Evolutionary conservation across 2,888 invertebrate species (phyloP).

Genomic region (Microctonus brassicae): DNA sequence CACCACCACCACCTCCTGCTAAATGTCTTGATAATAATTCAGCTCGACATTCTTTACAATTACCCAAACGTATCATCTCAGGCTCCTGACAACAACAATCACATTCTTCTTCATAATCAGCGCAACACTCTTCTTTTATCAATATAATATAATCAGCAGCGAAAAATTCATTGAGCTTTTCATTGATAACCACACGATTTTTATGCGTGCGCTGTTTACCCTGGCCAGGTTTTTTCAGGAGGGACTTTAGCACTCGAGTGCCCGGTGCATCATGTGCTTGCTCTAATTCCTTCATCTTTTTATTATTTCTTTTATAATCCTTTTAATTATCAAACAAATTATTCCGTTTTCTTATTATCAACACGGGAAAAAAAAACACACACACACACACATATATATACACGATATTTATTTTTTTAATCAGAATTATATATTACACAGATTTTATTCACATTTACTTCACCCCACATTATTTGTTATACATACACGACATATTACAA

Average conservation of each 20-base stretch:
- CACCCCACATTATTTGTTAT: too few species aligned
- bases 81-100: conserved; percentile 80
- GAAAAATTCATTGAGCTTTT: conserved; percentile 90
- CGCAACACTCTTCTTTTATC: conserved; percentile 89
- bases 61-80: conserved; percentile 76
- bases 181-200: conserved; percentile 89
- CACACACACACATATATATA: not conserved
- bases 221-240: conserved; percentile 82
- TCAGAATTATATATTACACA: too few species aligned
- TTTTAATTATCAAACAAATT: not conserved
- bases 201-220: conserved; percentile 76
- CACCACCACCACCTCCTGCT: conserved; percentile 50
- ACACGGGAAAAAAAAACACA: not conserved
- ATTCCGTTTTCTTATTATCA: not conserved
- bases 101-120: conserved; percentile 83
- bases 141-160: conserved; percentile 93
- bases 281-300: conserved; percentile 47
- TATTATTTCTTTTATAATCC: not conserved
- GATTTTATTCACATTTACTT: too few species aligned
- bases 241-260: conserved; percentile 73
- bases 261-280: conserved; percentile 56
- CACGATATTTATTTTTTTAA: not conserved
- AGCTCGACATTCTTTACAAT: conserved; percentile 71
- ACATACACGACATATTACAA: too few species aligned
- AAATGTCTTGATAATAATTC: conserved; percentile 65